Evolutionary conservation across 2,888 invertebrate species (phyloP).

Genomic region (Harmothoe impar): DNA sequence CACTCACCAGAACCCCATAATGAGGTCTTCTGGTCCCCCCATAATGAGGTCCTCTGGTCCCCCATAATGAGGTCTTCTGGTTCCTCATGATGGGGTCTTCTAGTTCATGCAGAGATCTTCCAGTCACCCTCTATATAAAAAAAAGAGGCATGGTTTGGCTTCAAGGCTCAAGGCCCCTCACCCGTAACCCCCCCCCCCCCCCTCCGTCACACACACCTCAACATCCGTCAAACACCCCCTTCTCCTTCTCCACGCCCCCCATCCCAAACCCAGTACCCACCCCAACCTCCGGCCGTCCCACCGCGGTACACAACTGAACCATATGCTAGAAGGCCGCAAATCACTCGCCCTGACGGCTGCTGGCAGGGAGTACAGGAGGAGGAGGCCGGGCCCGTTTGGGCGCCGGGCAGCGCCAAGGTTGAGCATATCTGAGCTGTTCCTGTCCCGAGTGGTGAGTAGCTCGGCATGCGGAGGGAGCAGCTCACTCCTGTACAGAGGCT

Average conservation of each 20-base stretch:
- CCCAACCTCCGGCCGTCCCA: neutral
- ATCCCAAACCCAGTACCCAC: neutral
- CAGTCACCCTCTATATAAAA: too few species aligned
- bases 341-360: neutral
- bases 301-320: slow-evolving; percentile 6
- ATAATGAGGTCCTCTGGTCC: too few species aligned
- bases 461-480: neutral
- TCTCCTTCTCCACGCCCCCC: neutral
- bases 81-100: too few species aligned
- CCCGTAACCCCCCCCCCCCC: neutral
- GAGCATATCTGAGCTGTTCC: too few species aligned
- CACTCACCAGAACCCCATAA: too few species aligned
- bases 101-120: too few species aligned
- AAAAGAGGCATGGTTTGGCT: too few species aligned
- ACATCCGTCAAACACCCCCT: neutral
- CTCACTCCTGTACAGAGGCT: neutral
- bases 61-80: too few species aligned
- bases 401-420: too few species aligned
- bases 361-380: neutral
- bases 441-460: too few species aligned
- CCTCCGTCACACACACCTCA: neutral
- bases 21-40: too few species aligned
- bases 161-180: neutral
- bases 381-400: too few species aligned
- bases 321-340: slow-evolving; percentile 6